phyloP scores from a whole-genome alignment of 2,113 vertebrate species.

The Zootoca vivipara region DNA sequence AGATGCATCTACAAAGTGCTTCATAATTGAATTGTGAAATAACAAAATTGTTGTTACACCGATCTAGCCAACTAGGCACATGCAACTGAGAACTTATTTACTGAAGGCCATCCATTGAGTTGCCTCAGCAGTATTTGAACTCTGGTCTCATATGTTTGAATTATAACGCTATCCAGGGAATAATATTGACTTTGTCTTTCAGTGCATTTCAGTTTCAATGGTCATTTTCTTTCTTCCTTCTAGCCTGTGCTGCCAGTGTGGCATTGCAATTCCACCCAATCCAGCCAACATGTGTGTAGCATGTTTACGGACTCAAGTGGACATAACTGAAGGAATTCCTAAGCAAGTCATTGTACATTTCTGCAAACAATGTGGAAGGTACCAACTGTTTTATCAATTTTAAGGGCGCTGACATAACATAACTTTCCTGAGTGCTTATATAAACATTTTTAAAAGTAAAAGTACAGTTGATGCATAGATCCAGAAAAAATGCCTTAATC shows the following conservation, averaged over 20 bases:
- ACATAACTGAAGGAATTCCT: constrained; percentile 98
- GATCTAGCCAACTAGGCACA: background rate
- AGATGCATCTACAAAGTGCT: background rate
- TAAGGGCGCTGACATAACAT: background rate
- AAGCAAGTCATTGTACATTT: constrained; percentile 92
- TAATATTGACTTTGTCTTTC: background rate
- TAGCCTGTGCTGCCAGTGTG: constrained; percentile 96
- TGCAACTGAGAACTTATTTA: background rate
- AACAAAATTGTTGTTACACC: background rate
- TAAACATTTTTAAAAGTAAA: background rate
- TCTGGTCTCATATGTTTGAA: background rate
- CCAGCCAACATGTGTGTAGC: constrained; percentile 97
- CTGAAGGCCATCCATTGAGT: too few relatives aligned
- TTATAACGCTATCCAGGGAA: background rate
- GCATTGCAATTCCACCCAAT: constrained; percentile 89
- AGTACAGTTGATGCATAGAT: too few relatives aligned
- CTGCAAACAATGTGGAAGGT: constrained; percentile 99
- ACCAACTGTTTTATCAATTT: constrained; percentile 1
- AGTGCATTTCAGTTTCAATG: background rate
- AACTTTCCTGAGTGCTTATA: background rate
- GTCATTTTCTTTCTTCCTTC: constrained; percentile 16
- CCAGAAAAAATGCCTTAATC: too few relatives aligned
- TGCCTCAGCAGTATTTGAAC: background rate
- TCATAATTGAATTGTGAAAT: background rate
- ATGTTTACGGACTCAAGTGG: constrained; percentile 92